These are phyloP conservation scores for Chymomyza amoena DNA, from an alignment of 2,888 invertebrate genomes.

Conservation along the genomic window DNA sequence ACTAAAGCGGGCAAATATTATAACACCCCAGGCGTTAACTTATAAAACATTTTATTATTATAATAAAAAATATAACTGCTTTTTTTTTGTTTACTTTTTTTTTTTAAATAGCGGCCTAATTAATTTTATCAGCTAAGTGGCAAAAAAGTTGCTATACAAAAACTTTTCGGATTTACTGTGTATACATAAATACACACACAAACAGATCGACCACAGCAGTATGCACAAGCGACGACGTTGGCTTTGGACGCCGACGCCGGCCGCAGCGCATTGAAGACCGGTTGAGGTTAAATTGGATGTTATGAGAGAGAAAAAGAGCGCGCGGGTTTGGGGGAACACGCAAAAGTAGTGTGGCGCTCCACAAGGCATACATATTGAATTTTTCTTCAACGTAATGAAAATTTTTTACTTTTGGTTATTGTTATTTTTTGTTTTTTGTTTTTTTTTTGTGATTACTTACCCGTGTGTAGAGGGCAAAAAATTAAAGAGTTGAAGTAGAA, in stretches of 20 bases:
- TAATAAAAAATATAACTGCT: no score
- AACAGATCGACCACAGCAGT: constrained; percentile 12
- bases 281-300: constrained; percentile 63
- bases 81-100: no score
- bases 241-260: constrained; percentile 45
- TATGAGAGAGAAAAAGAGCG: constrained; percentile 15
- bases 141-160: no score
- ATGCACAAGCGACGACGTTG: constrained; percentile 59
- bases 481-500: constrained; percentile 38
- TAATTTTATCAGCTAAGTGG: no score
- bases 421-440: not conserved
- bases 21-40: no score
- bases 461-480: constrained; percentile 45
- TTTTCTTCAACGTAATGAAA: constrained; percentile 68
- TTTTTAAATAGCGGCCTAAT: no score
- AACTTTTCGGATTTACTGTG: not conserved
- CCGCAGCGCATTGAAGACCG: constrained; percentile 60
- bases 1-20: no score
- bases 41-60: no score
- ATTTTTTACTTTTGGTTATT: constrained; percentile 37
- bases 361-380: constrained; percentile 65
- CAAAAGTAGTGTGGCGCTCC: constrained; percentile 25
- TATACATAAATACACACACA: constrained; percentile 23
- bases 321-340: constrained; percentile 1
- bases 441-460: constrained; percentile 42